Conservation (phyloP, 64 coral and sea anemone genomes). For the Acropora yongei region DNA sequence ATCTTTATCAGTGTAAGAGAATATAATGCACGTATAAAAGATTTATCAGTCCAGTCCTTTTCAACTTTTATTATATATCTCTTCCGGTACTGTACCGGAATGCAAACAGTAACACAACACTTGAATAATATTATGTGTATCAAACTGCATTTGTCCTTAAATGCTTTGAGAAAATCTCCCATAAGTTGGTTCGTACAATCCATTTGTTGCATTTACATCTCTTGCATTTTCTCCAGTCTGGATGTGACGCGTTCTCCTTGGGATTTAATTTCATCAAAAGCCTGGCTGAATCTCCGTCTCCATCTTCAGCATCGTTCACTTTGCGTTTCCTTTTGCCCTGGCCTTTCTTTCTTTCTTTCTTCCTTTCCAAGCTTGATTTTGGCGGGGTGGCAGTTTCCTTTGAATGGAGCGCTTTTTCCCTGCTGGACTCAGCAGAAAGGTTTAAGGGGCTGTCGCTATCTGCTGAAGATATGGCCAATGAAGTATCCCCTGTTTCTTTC, state of each 20-base stretch:
- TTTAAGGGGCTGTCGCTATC: no score
- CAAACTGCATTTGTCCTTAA: not conserved
- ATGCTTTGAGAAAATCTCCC: no score
- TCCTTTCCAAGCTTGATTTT: not conserved
- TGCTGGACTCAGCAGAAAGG: no score
- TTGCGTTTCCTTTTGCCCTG: slow-evolving; percentile 20
- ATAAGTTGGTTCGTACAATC: not conserved
- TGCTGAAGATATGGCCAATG: no score
- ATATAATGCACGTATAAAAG: no score
- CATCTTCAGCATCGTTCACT: slow-evolving; percentile 9
- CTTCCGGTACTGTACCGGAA: not conserved
- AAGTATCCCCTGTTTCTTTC: no score
- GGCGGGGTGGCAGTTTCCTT: no score
- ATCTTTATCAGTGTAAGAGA: not conserved
- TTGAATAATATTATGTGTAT: slow-evolving; percentile 1
- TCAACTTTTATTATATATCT: no score
- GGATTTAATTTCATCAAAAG: slow-evolving; percentile 1
- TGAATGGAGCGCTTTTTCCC: no score
- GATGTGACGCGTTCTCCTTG: not conserved
- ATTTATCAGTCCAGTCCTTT: no score
- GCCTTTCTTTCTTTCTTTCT: slow-evolving; percentile 55
- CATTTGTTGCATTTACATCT: not conserved
- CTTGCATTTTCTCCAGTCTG: not conserved
- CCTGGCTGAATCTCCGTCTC: not conserved
- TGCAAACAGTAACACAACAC: slow-evolving; percentile 1